phyloP scores from a whole-genome alignment of 2,888 invertebrate genomes.

The Pilophorus perplexus region DNA sequence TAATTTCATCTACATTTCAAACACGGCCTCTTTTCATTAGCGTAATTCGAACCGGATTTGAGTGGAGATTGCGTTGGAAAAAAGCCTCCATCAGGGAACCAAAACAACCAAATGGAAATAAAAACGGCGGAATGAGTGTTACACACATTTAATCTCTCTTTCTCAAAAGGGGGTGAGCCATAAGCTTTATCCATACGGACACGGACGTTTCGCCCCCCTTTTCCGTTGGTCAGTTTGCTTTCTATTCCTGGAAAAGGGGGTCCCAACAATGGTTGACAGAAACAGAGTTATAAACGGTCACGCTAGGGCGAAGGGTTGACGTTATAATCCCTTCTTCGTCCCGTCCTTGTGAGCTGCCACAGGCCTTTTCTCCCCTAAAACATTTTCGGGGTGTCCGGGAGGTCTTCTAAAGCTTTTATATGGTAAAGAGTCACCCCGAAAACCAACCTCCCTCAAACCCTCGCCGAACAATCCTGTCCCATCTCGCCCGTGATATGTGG shows the following conservation, averaged over 20 bases:
- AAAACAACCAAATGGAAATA: too few relatives aligned
- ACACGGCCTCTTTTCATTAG: too few relatives aligned
- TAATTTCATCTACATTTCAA: too few relatives aligned
- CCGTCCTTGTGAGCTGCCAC: background rate
- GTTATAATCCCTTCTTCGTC: conserved; percentile 20
- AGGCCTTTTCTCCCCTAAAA: conserved; percentile 1
- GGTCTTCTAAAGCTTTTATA: conserved; percentile 27
- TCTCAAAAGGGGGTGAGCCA: background rate
- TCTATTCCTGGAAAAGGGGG: background rate
- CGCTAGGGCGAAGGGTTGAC: conserved; percentile 17
- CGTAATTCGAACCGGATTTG: too few relatives aligned
- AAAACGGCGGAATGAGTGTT: too few relatives aligned
- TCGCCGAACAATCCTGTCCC: conserved; percentile 4
- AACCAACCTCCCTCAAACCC: too few relatives aligned
- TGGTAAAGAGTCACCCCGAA: conserved; percentile 18
- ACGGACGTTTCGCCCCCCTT: background rate
- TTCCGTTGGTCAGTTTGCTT: conserved; percentile 24
- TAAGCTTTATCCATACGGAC: background rate
- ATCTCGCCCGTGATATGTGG: conserved; percentile 23
- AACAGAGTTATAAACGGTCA: conserved; percentile 34
- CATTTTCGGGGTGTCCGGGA: conserved; percentile 15
- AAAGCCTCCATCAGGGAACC: too few relatives aligned
- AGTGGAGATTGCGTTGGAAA: too few relatives aligned
- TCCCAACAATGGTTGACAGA: conserved; percentile 23
- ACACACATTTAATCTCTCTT: background rate